Percentiles rank a stretch among this genome's conserved stretches.
These are phyloP conservation scores for Pachyramphus minor DNA, from an alignment of 2,113 vertebrate species.

Conservation along the genomic window DNA sequence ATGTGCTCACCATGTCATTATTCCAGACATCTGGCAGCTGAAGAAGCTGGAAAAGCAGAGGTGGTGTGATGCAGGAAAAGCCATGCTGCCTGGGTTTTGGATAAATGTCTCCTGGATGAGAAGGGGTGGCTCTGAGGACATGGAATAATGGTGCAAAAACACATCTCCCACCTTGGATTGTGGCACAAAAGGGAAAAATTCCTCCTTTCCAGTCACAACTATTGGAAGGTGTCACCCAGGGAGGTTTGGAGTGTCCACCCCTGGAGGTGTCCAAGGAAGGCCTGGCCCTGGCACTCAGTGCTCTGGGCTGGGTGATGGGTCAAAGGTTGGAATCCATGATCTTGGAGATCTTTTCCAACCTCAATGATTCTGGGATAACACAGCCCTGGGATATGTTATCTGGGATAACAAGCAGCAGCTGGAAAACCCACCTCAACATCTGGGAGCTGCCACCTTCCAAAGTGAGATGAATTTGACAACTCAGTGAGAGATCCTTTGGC, in stretches of 20 bases:
- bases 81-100: neutral
- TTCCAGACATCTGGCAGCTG: neutral
- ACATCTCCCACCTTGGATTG: neutral
- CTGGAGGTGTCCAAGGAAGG: neutral
- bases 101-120: neutral
- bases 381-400: too few species aligned
- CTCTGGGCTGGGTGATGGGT: neutral
- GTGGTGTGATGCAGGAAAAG: neutral
- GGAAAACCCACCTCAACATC: neutral
- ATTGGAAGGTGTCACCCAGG: neutral
- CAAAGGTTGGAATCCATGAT: fast-evolving
- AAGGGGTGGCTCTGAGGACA: neutral
- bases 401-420: too few species aligned
- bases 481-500: neutral
- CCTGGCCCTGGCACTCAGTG: neutral
- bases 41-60: neutral
- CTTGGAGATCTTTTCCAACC: neutral
- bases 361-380: neutral
- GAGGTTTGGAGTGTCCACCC: neutral
- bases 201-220: neutral
- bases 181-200: neutral
- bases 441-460: neutral
- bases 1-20: neutral
- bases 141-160: neutral
- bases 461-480: neutral